Evolutionary conservation across 2,113 vertebrate genomes (phyloP), one percentile per base, ranked within the genome.

Genomic region (Centropus unirufus): DNA sequence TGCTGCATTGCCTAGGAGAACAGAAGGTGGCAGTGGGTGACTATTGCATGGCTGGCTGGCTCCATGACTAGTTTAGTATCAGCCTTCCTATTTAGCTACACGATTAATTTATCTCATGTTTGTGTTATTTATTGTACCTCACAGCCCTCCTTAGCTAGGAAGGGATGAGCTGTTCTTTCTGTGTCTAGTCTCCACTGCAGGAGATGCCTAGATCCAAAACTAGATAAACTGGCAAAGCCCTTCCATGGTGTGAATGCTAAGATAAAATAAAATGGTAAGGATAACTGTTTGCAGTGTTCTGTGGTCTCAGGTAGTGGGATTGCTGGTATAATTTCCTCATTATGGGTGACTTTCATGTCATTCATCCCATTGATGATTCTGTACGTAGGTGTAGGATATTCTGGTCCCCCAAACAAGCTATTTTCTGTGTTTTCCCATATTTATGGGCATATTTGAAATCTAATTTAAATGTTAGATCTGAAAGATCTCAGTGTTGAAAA

Each of bases 11-110:
- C 75, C 46, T 58, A 23, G 57, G 46, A 83, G 51, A 90, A 86
- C 94, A 95, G 93, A 89, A 96, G 90, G 44, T 96, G 93, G 88
- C 90, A 89, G 90, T 95, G 72, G 49, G 83, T 94, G 85, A 90
- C 69, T 94, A 39, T 12, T 57, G 9, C 52, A 49, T 34, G 34
- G 44, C 86, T 27, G 34, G 17, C 12, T 78, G 54, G 4, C 51
- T 83, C 52, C 1, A 1, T 77, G 44, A 57, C 8, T 52, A 57
- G 32, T 64, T 61, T 44, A 80, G 32, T 9, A 14, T 22, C 16
- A 93, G 19, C 29, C 18, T 66, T 32, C 4, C 69, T 83, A 75
- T 40, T 91, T 75, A 64, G 44, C 40, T n/a, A 40, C 5, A 24
- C 21, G 27, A 14, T 55, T 68, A 46, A 39, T 81, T 68, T 80